phyloP scores from a whole-genome alignment of 2,888 invertebrate genomes.

The Rambutsinella grinnellia region DNA sequence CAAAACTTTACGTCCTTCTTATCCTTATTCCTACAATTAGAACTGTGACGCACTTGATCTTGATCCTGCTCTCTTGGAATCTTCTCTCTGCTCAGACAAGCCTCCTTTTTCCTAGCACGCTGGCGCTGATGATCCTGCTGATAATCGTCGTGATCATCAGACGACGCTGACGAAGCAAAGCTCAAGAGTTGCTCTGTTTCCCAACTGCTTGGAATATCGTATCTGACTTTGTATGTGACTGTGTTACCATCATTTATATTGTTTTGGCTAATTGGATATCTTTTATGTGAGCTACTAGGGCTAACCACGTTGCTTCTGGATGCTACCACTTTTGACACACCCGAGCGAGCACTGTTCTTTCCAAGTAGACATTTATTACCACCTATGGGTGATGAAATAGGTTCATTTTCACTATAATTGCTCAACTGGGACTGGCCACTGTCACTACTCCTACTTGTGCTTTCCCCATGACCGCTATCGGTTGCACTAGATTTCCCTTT shows the following conservation, averaged over 20 bases:
- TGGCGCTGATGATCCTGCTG: no score
- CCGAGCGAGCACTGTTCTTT: no score
- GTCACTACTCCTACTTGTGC: slow-evolving; percentile 35
- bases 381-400: no score
- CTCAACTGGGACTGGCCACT: slow-evolving; percentile 40
- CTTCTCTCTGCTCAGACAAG: not conserved
- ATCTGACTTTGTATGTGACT: slow-evolving; percentile 45
- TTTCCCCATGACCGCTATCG: not conserved
- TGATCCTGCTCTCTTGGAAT: not conserved
- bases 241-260: slow-evolving; percentile 14
- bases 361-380: no score
- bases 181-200: slow-evolving; percentile 43
- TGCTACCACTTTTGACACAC: no score
- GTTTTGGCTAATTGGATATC: slow-evolving; percentile 28
- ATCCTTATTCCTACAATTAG: no score
- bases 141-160: slow-evolving; percentile 3
- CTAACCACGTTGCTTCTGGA: no score
- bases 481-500: slow-evolving; percentile 33
- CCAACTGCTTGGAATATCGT: slow-evolving; percentile 46
- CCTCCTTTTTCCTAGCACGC: slow-evolving; percentile 12
- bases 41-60: not conserved
- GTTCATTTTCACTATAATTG: slow-evolving; percentile 37
- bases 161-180: slow-evolving; percentile 17
- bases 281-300: slow-evolving; percentile 36
- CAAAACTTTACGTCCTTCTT: slow-evolving; percentile 27